phyloP scores from a whole-genome alignment of 2,888 invertebrate species.

The Willowsia nigromaculata region DNA sequence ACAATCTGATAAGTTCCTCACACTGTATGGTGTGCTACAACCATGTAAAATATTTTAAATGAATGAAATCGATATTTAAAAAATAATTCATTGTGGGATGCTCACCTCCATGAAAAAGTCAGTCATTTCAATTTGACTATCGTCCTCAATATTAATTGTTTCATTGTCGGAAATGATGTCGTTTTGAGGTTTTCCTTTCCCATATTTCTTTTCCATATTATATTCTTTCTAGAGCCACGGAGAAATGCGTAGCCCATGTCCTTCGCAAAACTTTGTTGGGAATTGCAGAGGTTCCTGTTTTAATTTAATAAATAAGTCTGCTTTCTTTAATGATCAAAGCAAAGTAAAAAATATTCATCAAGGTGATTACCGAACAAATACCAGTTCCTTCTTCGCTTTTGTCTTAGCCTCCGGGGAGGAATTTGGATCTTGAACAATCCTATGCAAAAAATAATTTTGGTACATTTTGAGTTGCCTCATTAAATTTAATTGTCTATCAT shows the following conservation, averaged over 20 bases:
- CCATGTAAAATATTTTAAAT: neutral
- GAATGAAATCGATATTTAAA: neutral
- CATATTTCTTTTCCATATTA: too few relatives aligned
- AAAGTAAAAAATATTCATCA: too few relatives aligned
- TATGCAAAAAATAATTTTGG: neutral
- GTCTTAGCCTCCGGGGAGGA: too few relatives aligned
- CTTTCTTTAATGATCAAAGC: too few relatives aligned
- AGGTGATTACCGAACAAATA: neutral
- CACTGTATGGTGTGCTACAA: constrained; percentile 81
- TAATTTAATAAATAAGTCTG: constrained; percentile 37
- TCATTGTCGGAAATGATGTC: constrained; percentile 31
- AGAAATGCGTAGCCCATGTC: constrained; percentile 64
- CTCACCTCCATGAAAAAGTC: constrained; percentile 68
- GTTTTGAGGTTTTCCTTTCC: constrained; percentile 56
- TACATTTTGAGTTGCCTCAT: neutral
- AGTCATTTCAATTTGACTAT: constrained; percentile 58
- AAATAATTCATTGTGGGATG: neutral
- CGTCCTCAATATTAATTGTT: constrained; percentile 34
- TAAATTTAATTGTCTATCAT: neutral
- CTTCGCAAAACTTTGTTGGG: constrained; percentile 72
- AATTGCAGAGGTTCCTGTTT: constrained; percentile 70
- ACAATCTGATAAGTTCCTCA: constrained; percentile 86
- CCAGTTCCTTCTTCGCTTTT: neutral
- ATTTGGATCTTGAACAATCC: neutral
- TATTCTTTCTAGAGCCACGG: too few relatives aligned